A percentile compares a stretch with the other conserved stretches of the same genome.
These are phyloP conservation scores for Parnassius apollo DNA, from an alignment of 2,888 invertebrate genomes.

Conservation along the genomic window DNA sequence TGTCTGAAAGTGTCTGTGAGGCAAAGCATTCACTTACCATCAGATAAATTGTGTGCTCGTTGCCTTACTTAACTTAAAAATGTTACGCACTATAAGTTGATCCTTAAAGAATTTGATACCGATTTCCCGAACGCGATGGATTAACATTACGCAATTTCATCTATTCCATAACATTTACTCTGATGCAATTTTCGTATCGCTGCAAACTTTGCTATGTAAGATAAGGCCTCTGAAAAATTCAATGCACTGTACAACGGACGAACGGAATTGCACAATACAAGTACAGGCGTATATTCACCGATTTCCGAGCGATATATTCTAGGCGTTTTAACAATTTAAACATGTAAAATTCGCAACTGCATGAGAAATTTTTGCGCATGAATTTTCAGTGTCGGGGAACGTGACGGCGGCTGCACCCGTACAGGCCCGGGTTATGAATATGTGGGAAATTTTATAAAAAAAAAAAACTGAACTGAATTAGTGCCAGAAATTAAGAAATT, in stretches of 20 bases:
- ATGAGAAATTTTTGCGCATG: conserved; percentile 64
- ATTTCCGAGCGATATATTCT: conserved; percentile 36
- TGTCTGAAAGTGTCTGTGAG: no score
- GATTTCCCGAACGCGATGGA: not conserved
- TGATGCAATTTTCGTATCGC: not conserved
- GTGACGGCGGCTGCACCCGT: conserved; percentile 1
- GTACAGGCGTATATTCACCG: conserved; percentile 27
- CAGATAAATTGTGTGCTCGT: no score
- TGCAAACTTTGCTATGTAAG: not conserved
- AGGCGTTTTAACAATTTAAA: conserved; percentile 65
- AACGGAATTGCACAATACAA: conserved; percentile 16
- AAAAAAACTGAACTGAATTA: no score
- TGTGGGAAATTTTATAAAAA: not conserved
- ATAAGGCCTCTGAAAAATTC: conserved; percentile 6
- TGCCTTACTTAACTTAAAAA: no score
- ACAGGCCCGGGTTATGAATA: conserved; percentile 13
- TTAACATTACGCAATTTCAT: conserved; percentile 1
- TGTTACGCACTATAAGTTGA: no score
- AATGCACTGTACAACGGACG: not conserved
- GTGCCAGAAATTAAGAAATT: no score
- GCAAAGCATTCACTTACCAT: no score
- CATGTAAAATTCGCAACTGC: conserved; percentile 50
- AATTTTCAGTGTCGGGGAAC: conserved; percentile 44
- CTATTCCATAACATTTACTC: not conserved
- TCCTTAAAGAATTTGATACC: not conserved